Evolutionary conservation across 2,797 vertebrate species (phyloP).

Genomic region (Ctenopoma multispine): DNA sequence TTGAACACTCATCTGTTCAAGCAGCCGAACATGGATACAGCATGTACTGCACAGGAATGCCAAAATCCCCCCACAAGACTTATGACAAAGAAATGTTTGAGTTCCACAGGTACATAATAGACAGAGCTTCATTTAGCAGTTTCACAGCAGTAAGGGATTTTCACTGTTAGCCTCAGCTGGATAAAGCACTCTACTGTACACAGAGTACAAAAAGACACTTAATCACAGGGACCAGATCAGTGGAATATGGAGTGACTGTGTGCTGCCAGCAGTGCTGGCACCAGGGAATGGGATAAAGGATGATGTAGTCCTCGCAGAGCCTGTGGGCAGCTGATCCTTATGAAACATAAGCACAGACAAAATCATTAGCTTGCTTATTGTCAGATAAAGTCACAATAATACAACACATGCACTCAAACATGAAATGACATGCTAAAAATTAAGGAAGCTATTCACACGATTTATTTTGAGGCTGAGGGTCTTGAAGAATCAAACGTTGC

Average conservation of each 20-base stretch:
- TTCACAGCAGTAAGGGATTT: constrained; percentile 26
- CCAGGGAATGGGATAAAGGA: constrained; percentile 40
- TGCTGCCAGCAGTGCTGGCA: constrained; percentile 24
- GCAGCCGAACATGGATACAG: background rate
- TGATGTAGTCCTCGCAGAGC: constrained; percentile 31
- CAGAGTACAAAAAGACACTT: constrained; percentile 33
- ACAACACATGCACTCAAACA: constrained; percentile 11
- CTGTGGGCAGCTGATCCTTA: constrained; percentile 26
- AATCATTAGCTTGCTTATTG: constrained; percentile 50
- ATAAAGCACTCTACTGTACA: constrained; percentile 19
- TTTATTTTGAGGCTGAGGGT: constrained; percentile 54
- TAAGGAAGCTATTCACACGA: constrained; percentile 14
- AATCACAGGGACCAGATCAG: constrained; percentile 46
- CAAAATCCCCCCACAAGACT: background rate
- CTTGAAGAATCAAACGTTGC: constrained; percentile 35
- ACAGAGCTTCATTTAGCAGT: constrained; percentile 31
- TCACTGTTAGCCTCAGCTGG: constrained; percentile 24
- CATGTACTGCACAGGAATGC: constrained; percentile 15
- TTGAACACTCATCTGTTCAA: constrained; percentile 13
- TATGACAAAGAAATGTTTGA: constrained; percentile 26
- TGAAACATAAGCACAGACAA: constrained; percentile 39
- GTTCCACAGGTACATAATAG: constrained; percentile 31
- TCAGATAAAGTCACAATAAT: constrained; percentile 38
- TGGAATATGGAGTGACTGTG: constrained; percentile 31
- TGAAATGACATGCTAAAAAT: constrained; percentile 38